phyloP scores from a whole-genome alignment of 2,113 vertebrate genomes.

The Gobio gobio region DNA sequence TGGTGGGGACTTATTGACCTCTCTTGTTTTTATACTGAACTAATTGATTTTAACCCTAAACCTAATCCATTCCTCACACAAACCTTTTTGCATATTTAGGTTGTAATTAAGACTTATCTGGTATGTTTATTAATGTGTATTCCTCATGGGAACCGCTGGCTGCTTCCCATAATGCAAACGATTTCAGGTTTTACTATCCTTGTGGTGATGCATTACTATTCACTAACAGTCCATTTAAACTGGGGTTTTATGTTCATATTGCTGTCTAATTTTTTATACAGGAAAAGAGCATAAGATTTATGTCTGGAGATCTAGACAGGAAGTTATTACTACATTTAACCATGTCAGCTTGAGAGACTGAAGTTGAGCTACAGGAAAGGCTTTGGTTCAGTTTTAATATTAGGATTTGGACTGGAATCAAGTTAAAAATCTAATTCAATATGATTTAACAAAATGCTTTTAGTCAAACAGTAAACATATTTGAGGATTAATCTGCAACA shows the following conservation, averaged over 20 bases:
- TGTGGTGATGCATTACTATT: not conserved
- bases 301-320: not conserved
- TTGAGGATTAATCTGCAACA: not conserved
- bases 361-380: not conserved
- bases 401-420: not conserved
- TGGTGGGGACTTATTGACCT: not conserved
- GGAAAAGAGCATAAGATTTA: not conserved
- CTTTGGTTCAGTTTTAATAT: not conserved
- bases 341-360: not conserved
- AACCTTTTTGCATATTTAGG: not conserved
- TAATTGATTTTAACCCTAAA: not conserved
- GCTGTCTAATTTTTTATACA: not conserved
- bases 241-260: not conserved
- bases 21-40: not conserved
- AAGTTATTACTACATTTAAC: constrained; percentile 1
- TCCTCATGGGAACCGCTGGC: not conserved
- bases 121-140: not conserved
- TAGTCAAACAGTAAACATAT: not conserved
- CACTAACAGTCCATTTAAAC: not conserved
- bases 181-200: not conserved
- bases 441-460: not conserved
- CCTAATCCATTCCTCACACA: not conserved
- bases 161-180: not conserved
- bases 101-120: not conserved
- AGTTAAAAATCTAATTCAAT: not conserved